phyloP scores from a whole-genome alignment of 1,140 invertebrate species.

The Lepidurus apus region DNA sequence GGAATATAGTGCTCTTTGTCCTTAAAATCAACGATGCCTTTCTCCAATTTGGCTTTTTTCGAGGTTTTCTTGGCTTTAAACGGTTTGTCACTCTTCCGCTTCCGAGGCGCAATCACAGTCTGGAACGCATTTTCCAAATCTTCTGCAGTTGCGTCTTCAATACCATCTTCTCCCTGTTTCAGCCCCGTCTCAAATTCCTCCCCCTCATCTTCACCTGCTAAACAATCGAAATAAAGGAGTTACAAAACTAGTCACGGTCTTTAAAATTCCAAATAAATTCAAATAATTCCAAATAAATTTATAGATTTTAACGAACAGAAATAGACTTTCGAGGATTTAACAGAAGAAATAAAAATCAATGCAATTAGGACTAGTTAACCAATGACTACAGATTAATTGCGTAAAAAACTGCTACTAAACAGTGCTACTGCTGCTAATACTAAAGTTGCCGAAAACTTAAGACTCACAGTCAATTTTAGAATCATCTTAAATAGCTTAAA shows the following conservation, averaged over 20 bases:
- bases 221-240: background rate
- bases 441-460: too few relatives aligned
- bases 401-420: too few relatives aligned
- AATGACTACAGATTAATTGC: too few relatives aligned
- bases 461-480: too few relatives aligned
- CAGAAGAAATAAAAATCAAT: too few relatives aligned
- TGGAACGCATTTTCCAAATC: slow-evolving; percentile 39
- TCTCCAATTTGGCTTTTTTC: slow-evolving; percentile 43
- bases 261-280: too few relatives aligned
- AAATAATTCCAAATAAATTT: too few relatives aligned
- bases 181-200: slow-evolving; percentile 4
- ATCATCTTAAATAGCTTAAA: slow-evolving; percentile 43
- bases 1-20: slow-evolving; percentile 79
- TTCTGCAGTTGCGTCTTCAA: slow-evolving; percentile 35
- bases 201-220: slow-evolving; percentile 38
- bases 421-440: too few relatives aligned
- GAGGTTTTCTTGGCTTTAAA: slow-evolving; percentile 45
- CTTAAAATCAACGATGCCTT: slow-evolving; percentile 41
- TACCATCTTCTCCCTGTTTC: slow-evolving; percentile 32
- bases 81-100: slow-evolving; percentile 39
- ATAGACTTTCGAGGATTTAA: too few relatives aligned
- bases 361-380: too few relatives aligned
- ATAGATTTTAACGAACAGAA: too few relatives aligned
- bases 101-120: slow-evolving; percentile 38
- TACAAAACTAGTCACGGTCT: too few relatives aligned